phyloP scores from a whole-genome alignment of 2,888 invertebrate species.

The Megastigmus dorsalis region DNA sequence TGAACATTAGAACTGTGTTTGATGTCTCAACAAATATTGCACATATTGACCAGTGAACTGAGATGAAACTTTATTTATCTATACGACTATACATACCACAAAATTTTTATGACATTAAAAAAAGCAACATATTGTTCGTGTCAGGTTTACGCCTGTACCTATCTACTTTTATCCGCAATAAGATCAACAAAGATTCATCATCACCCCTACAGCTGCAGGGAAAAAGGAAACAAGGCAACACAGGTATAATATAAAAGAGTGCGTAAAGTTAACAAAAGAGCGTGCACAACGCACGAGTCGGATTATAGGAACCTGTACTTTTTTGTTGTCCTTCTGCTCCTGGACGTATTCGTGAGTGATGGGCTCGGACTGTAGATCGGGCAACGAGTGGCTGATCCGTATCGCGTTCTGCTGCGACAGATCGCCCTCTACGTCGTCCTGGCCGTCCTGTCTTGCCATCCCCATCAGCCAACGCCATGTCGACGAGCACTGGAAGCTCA shows the following conservation, averaged over 20 bases:
- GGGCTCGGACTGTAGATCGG: constrained; percentile 83
- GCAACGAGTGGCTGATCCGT: constrained; percentile 85
- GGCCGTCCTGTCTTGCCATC: constrained; percentile 66
- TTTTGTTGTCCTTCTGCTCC: constrained; percentile 83
- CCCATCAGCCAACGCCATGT: constrained; percentile 84
- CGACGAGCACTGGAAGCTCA: constrained; percentile 84
- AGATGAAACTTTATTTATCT: too few species aligned
- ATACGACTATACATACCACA: too few species aligned
- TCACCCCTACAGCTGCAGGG: too few species aligned
- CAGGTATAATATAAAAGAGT: not conserved
- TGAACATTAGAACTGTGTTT: too few species aligned
- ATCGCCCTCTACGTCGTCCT: constrained; percentile 75
- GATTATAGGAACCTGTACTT: constrained; percentile 75
- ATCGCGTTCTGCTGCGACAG: constrained; percentile 82
- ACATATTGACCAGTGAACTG: too few species aligned
- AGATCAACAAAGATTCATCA: too few species aligned
- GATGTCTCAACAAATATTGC: too few species aligned
- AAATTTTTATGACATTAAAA: too few species aligned
- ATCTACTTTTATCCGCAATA: too few species aligned
- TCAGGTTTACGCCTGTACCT: too few species aligned
- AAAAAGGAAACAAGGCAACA: not conserved
- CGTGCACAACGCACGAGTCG: not conserved
- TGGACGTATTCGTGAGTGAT: constrained; percentile 82
- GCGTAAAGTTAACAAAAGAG: not conserved
- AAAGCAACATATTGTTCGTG: too few species aligned